These are phyloP conservation scores for Kryptolebias ocellatus DNA, from an alignment of 2,797 vertebrate species.

Conservation along the genomic window DNA sequence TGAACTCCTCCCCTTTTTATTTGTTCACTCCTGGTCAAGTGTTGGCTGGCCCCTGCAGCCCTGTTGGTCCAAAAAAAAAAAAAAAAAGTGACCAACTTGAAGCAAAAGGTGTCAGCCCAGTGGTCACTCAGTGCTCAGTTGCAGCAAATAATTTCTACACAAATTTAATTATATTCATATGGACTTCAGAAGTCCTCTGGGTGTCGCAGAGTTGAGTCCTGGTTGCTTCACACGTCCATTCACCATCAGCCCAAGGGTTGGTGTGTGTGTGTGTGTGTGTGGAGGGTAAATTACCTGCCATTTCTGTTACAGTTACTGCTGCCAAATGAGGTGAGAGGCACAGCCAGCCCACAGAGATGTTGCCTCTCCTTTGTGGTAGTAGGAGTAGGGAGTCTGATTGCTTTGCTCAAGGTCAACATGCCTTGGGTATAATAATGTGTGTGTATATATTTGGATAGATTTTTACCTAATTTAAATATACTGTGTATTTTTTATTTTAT, in stretches of 20 bases:
- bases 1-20: not conserved
- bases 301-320: conserved; percentile 75
- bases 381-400: conserved; percentile 72
- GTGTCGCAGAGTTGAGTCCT: conserved; percentile 37
- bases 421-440: conserved; percentile 48
- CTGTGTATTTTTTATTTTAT: not conserved
- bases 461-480: conserved; percentile 13
- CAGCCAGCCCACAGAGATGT: conserved; percentile 63
- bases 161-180: conserved; percentile 48
- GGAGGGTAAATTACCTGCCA: conserved; percentile 58
- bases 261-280: conserved; percentile 34
- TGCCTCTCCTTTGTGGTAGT: conserved; percentile 57
- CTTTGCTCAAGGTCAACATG: conserved; percentile 80
- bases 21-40: not conserved
- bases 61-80: not conserved
- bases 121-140: conserved; percentile 4
- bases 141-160: conserved; percentile 21
- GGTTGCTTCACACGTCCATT: conserved; percentile 53
- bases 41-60: too few species aligned
- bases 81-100: not conserved
- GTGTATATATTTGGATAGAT: conserved; percentile 56
- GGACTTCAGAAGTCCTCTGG: conserved; percentile 38
- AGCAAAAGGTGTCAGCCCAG: not conserved
- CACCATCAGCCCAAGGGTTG: conserved; percentile 30
- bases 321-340: conserved; percentile 79